Evolutionary conservation across 2,888 invertebrate genomes (phyloP).

Genomic region (Boloria selene): DNA sequence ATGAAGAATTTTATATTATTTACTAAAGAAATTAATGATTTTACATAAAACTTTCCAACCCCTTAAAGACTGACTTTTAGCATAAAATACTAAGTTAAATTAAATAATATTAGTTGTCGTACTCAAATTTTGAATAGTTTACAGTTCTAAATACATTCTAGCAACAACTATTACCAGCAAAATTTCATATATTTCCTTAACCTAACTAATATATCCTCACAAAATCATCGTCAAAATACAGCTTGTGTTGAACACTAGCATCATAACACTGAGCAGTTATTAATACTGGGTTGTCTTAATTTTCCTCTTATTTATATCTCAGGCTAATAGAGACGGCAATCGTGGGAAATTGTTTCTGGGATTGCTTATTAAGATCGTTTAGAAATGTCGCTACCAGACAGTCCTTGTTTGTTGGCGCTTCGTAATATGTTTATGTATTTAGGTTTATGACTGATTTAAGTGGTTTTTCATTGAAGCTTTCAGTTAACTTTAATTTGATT

Average conservation of each 20-base stretch:
- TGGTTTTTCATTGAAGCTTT: slow-evolving; percentile 5
- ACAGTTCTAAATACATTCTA: slow-evolving; percentile 35
- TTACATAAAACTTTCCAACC: too few relatives aligned
- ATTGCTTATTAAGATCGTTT: slow-evolving; percentile 61
- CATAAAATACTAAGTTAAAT: too few relatives aligned
- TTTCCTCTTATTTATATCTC: slow-evolving; percentile 54
- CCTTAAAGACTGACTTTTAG: too few relatives aligned
- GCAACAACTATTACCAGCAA: too few relatives aligned
- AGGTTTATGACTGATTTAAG: background rate
- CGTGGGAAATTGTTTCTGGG: slow-evolving; percentile 63
- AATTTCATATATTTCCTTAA: too few relatives aligned
- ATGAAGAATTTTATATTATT: too few relatives aligned
- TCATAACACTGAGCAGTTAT: slow-evolving; percentile 43
- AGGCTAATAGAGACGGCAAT: slow-evolving; percentile 58
- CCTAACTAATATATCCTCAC: too few relatives aligned
- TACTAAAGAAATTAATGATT: too few relatives aligned
- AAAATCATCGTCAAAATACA: slow-evolving; percentile 50
- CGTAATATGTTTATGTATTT: slow-evolving; percentile 11
- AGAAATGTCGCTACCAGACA: slow-evolving; percentile 36
- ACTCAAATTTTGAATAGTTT: too few relatives aligned
- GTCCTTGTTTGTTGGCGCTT: slow-evolving; percentile 8
- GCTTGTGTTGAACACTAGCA: slow-evolving; percentile 62
- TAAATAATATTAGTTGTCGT: too few relatives aligned
- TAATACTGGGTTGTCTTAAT: slow-evolving; percentile 50
- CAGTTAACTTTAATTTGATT: background rate